Percentiles rank a stretch among this genome's conserved stretches.
These are phyloP conservation scores for Apteryx owenii DNA, from an alignment of 2,113 vertebrate genomes.

Conservation along the genomic window DNA sequence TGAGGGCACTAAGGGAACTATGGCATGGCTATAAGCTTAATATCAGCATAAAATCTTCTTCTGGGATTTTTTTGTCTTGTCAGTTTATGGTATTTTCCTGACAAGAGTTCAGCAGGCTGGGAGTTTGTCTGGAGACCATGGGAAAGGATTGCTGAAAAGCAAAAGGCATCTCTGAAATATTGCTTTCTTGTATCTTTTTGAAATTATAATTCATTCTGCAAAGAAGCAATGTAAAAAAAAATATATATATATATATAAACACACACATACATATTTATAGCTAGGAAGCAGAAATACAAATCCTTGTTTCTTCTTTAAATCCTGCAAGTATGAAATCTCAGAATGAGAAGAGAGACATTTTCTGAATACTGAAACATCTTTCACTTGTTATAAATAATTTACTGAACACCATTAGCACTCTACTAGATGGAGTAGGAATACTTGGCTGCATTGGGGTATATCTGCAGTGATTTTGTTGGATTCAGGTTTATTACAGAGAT, in stretches of 20 bases:
- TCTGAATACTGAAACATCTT: not conserved
- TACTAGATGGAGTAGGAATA: not conserved
- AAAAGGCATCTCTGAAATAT: not conserved
- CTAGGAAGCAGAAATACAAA: not conserved
- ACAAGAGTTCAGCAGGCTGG: constrained; percentile 6
- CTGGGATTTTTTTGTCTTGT: constrained; percentile 42
- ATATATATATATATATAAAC: not conserved
- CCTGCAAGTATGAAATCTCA: not conserved
- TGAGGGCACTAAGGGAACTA: not conserved
- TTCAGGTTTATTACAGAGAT: not conserved
- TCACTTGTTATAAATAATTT: not conserved
- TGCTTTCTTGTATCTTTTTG: not conserved
- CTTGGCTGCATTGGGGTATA: not conserved
- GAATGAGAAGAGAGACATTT: not conserved
- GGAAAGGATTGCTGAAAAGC: not conserved
- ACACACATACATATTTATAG: not conserved
- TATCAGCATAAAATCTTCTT: constrained; percentile 26
- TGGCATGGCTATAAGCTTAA: not conserved
- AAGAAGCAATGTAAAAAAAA: not conserved
- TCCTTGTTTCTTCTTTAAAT: not conserved
- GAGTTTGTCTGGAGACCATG: not conserved
- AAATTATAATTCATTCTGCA: not conserved
- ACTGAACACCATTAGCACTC: not conserved
- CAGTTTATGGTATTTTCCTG: not conserved
- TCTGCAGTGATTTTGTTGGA: not conserved